Percentiles rank a stretch among this genome's conserved stretches.
phyloP scores from a whole-genome alignment of 2,113 vertebrate species.

The Siniperca knerii region DNA sequence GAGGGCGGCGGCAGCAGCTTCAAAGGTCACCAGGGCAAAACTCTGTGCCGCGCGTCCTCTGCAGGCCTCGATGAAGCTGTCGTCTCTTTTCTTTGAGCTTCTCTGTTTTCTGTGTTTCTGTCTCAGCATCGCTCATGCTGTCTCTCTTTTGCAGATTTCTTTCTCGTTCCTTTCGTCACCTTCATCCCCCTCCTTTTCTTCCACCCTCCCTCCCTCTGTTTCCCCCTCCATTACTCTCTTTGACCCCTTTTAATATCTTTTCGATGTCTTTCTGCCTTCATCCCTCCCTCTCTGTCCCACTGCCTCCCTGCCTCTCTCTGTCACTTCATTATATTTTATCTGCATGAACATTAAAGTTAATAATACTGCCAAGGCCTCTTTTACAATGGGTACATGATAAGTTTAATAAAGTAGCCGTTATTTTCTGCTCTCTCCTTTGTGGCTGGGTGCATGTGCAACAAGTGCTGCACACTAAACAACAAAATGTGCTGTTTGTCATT shows the following conservation, averaged over 20 bases:
- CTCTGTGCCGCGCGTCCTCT: neutral
- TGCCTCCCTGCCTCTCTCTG: neutral
- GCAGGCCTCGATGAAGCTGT: neutral
- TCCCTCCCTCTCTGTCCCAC: neutral
- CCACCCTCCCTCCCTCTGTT: neutral
- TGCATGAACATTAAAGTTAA: constrained; percentile 31
- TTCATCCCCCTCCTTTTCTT: neutral
- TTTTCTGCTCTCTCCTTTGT: neutral
- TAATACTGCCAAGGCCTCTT: neutral
- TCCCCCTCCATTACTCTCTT: neutral
- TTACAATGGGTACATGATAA: neutral
- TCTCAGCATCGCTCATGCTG: no score
- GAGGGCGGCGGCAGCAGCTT: neutral
- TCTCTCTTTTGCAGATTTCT: neutral
- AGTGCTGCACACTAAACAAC: neutral
- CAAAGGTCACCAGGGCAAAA: neutral
- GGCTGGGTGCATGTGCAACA: no score
- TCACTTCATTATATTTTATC: constrained; percentile 33
- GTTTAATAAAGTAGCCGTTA: neutral
- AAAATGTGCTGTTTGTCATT: no score
- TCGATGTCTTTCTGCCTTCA: neutral
- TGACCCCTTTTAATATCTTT: neutral
- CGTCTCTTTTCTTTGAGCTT: neutral
- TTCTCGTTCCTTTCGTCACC: neutral
- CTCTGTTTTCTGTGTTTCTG: no score